Evolutionary conservation across 1,140 invertebrate species (phyloP), one percentile per base, ranked within the genome.

Genomic region (Drosophila elegans): DNA sequence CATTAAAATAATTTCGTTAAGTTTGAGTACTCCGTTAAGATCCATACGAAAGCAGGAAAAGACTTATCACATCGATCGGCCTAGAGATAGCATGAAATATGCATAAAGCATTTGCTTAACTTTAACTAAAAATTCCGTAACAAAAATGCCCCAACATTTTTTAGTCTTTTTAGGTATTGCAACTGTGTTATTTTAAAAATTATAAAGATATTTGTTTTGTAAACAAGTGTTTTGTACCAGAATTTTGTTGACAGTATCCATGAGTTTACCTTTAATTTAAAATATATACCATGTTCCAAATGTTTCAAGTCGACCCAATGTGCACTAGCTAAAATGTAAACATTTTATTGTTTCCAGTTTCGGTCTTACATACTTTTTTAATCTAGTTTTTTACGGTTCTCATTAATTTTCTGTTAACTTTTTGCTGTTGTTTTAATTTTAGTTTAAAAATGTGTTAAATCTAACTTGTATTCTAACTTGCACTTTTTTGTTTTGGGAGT

Each of bases 321-420:
- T 52, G 32, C 32, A 36, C 49, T 52, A 52, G 49, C 49, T 52
- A 52, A 52, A 52, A 52, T 52, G 32, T 52, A 52, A 36, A 36
- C 32, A 36, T 52, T 52, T 52, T 52, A 52, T 52, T 52, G 49
- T 52, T 52, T 52, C 49, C 49, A 52, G 32, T 52, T 52, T 51
- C 48, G 48, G 29, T 51, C 48, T 51, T 51, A 51, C 48, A 52
- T 52, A 52, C 25, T 49, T 55, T 27, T 39, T 52, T 39, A 52
- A 9, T 61, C n/a, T 61, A 67, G 57, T 29, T 56, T 66, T 83
- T 75, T 83, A 84, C 80, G 64, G 75, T 83, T 83, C 72, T 81
- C 80, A 84, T 77, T 72, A 80, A 84, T 84, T 83, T 76, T 74
- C 74, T 84, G 80, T 84, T 84, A 84, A 84, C 80, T 84, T 80